Conservation (phyloP, 2,113 vertebrate species). For the Lynx canadensis region DNA sequence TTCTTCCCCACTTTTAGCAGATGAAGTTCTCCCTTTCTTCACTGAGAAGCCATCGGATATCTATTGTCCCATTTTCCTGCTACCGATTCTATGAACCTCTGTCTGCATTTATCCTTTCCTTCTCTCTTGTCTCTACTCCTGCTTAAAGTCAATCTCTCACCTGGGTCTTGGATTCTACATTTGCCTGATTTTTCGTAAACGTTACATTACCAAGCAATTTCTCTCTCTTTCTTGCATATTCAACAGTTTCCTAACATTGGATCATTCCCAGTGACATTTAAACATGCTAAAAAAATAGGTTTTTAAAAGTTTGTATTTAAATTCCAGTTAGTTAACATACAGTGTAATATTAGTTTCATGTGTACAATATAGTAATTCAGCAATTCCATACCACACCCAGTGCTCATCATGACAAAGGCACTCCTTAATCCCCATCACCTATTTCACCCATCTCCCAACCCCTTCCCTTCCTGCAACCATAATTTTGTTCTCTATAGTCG, state of each 20-base stretch:
- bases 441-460: too few species aligned
- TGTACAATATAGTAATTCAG: too few species aligned
- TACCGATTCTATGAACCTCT: background rate
- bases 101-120: background rate
- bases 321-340: too few species aligned
- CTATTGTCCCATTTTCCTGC: background rate
- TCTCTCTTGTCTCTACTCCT: background rate
- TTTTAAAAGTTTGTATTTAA: too few species aligned
- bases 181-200: background rate
- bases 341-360: too few species aligned
- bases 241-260: background rate
- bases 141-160: background rate
- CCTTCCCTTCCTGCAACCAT: too few species aligned
- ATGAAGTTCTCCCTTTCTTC: background rate
- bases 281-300: background rate
- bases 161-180: background rate
- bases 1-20: background rate
- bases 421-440: too few species aligned
- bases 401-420: too few species aligned
- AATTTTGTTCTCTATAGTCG: too few species aligned
- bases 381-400: too few species aligned
- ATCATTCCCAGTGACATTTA: background rate
- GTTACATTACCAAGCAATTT: background rate
- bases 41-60: background rate
- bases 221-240: background rate